phyloP scores from a whole-genome alignment of 2,113 vertebrate species.

The Erinaceus europaeus region DNA sequence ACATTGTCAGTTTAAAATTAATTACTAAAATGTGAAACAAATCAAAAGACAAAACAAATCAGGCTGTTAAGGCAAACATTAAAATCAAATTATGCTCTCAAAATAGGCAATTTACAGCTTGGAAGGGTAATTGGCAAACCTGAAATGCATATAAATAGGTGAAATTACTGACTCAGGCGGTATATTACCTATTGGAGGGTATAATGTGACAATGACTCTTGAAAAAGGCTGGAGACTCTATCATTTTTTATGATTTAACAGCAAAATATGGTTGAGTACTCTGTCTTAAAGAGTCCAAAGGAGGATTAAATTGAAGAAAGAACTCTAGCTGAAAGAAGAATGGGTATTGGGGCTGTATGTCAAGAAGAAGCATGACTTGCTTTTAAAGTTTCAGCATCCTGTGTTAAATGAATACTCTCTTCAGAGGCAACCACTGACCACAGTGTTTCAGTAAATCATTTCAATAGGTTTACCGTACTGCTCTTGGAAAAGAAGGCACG shows the following conservation, averaged over 20 bases:
- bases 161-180: conserved; percentile 58
- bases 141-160: conserved; percentile 77
- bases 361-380: background rate
- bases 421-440: background rate
- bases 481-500: background rate
- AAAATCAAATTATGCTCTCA: conserved; percentile 76
- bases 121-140: conserved; percentile 73
- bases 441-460: conserved; percentile 35
- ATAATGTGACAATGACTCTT: conserved; percentile 66
- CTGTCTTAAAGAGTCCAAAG: conserved; percentile 51
- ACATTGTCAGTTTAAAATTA: conserved; percentile 67
- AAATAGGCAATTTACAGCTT: conserved; percentile 77
- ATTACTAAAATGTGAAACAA: conserved; percentile 77
- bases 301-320: conserved; percentile 61
- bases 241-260: conserved; percentile 69
- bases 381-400: conserved; percentile 43
- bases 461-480: background rate
- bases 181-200: conserved; percentile 63
- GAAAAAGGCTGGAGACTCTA: conserved; percentile 48
- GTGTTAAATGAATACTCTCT: background rate
- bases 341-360: background rate
- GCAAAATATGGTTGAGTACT: conserved; percentile 44
- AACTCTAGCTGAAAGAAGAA: conserved; percentile 11
- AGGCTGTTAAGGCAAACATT: conserved; percentile 74
- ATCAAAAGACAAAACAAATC: conserved; percentile 78